Conservation (phyloP, 2,113 vertebrate genomes). For the Oxygymnocypris stewartii region DNA sequence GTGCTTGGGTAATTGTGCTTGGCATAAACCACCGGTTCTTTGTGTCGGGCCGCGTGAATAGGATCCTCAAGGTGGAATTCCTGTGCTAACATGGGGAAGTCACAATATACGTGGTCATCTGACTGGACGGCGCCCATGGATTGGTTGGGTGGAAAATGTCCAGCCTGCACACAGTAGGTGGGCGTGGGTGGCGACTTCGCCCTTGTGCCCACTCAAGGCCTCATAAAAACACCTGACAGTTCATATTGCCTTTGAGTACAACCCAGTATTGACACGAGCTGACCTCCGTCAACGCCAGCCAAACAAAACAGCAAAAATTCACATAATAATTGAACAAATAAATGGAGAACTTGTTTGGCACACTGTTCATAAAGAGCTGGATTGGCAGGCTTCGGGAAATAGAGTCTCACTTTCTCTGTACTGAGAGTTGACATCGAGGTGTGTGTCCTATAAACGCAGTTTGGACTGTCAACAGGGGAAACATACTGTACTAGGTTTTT, state of each 20-base stretch:
- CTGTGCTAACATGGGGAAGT: slow-evolving; percentile 49
- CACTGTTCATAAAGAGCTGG: slow-evolving; percentile 57
- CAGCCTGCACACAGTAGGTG: slow-evolving; percentile 55
- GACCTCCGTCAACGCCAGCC: slow-evolving; percentile 69
- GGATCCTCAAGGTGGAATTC: slow-evolving; percentile 45
- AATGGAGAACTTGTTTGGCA: slow-evolving; percentile 65
- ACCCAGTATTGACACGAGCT: slow-evolving; percentile 70
- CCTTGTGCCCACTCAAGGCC: slow-evolving; percentile 43
- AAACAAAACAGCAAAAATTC: slow-evolving; percentile 74
- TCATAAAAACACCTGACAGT: slow-evolving; percentile 55
- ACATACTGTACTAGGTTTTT: slow-evolving; percentile 76
- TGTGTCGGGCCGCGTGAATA: slow-evolving; percentile 54
- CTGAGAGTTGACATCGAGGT: slow-evolving; percentile 74
- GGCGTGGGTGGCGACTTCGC: slow-evolving; percentile 48
- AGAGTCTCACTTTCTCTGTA: slow-evolving; percentile 66
- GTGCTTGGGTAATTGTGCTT: slow-evolving; percentile 61
- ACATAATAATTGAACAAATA: slow-evolving; percentile 78
- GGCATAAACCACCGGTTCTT: slow-evolving; percentile 53
- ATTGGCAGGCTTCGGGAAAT: slow-evolving; percentile 65
- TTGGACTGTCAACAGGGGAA: slow-evolving; percentile 80
- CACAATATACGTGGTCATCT: slow-evolving; percentile 43
- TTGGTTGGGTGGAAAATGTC: slow-evolving; percentile 23
- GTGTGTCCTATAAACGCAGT: slow-evolving; percentile 78
- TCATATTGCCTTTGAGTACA: slow-evolving; percentile 67
- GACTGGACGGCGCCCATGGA: slow-evolving; percentile 29